Evolutionary conservation across 1,140 invertebrate species (phyloP).

Genomic region (Procambarus clarkii): DNA sequence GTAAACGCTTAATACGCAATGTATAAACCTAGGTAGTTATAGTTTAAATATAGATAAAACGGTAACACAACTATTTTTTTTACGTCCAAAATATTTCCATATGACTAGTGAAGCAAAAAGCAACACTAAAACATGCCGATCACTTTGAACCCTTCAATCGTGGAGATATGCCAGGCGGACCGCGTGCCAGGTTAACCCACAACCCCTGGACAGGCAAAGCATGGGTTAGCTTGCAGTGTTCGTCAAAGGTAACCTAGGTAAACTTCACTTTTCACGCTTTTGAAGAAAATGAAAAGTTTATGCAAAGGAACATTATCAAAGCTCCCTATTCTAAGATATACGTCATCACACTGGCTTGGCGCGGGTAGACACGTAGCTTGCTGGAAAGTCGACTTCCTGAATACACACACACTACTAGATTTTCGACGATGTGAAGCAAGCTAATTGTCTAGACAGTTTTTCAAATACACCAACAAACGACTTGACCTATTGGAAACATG

Average conservation of each 20-base stretch:
- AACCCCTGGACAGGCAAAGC: slow-evolving; percentile 16
- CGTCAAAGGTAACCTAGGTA: slow-evolving; percentile 34
- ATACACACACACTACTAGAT: slow-evolving; percentile 54
- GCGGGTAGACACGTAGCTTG: slow-evolving; percentile 52
- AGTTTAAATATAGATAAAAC: slow-evolving; percentile 57
- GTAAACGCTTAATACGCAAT: slow-evolving; percentile 22
- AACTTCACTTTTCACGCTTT: slow-evolving; percentile 45
- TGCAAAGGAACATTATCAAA: slow-evolving; percentile 38
- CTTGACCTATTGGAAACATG: slow-evolving; percentile 47
- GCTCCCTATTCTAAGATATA: slow-evolving; percentile 48
- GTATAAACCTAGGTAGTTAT: slow-evolving; percentile 43
- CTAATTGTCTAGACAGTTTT: slow-evolving; percentile 56
- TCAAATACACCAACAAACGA: slow-evolving; percentile 60
- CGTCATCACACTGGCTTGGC: slow-evolving; percentile 53
- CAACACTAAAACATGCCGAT: background rate
- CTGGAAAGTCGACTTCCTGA: slow-evolving; percentile 39
- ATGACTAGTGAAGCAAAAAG: slow-evolving; percentile 32
- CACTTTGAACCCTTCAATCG: slow-evolving; percentile 9
- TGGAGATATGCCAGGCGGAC: background rate
- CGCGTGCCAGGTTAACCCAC: background rate
- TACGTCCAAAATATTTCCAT: slow-evolving; percentile 33
- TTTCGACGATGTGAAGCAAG: slow-evolving; percentile 51
- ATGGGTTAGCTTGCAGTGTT: slow-evolving; percentile 18
- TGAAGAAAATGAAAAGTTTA: slow-evolving; percentile 33
- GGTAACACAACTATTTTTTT: slow-evolving; percentile 60